These are phyloP conservation scores for Engraulis encrasicolus DNA, from an alignment of 2,113 vertebrate genomes.

Conservation along the genomic window DNA sequence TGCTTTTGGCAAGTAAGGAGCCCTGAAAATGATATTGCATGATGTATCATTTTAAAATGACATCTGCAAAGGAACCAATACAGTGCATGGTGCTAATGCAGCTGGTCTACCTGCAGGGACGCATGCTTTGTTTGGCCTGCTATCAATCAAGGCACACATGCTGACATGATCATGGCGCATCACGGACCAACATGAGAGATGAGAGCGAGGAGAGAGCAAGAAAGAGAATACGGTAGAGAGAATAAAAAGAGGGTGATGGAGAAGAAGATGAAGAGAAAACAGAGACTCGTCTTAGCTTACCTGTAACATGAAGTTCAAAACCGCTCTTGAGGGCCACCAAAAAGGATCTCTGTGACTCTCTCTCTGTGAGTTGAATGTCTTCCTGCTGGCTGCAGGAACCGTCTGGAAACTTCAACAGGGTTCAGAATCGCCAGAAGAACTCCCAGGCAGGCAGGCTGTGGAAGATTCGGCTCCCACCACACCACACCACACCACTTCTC, in stretches of 20 bases:
- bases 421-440: not conserved
- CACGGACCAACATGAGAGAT: not conserved
- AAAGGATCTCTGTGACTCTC: not conserved
- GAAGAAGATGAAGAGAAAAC: not conserved
- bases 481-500: too few species aligned
- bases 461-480: not conserved
- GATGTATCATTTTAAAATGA: too few species aligned
- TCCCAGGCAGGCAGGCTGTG: not conserved
- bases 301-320: not conserved
- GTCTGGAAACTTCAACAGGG: not conserved
- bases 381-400: constrained; percentile 1
- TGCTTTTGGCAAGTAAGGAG: too few species aligned
- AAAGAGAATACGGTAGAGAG: not conserved
- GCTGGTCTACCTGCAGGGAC: not conserved
- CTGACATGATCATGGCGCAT: not conserved
- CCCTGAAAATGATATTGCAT: too few species aligned
- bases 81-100: not conserved
- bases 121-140: not conserved
- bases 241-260: not conserved
- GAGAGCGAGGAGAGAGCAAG: not conserved
- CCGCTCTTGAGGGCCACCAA: not conserved
- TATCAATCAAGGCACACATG: not conserved
- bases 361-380: not conserved
- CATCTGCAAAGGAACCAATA: not conserved
- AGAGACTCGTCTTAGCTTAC: not conserved